phyloP scores from a whole-genome alignment of 1,140 invertebrate species.

The Saccostrea echinata region DNA sequence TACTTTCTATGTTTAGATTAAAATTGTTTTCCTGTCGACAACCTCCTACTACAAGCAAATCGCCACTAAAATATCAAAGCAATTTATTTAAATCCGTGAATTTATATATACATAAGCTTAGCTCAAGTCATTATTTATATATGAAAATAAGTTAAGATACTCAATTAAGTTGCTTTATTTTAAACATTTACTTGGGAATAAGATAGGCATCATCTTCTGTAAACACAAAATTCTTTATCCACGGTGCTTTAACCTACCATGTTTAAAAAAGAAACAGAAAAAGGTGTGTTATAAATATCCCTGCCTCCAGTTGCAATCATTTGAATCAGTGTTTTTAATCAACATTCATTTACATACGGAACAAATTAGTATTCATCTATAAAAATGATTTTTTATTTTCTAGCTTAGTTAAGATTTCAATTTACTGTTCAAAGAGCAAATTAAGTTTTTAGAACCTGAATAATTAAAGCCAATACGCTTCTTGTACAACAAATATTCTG shows the following conservation, averaged over 20 bases:
- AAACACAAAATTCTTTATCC: constrained; percentile 62
- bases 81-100: neutral
- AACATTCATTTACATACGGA: no score
- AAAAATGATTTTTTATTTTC: no score
- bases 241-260: constrained; percentile 61
- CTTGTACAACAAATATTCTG: no score
- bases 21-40: constrained; percentile 56
- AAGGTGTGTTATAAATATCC: neutral
- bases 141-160: neutral
- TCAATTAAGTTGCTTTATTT: neutral
- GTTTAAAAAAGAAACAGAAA: neutral
- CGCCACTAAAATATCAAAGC: constrained; percentile 50
- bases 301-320: no score
- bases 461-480: no score
- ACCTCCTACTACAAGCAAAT: constrained; percentile 59
- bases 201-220: constrained; percentile 53
- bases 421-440: no score
- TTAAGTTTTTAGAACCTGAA: no score
- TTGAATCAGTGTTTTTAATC: no score
- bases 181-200: constrained; percentile 42
- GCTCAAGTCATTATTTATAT: neutral
- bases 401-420: no score
- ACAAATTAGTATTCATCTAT: no score
- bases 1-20: constrained; percentile 37
- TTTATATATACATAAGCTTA: neutral